Evolutionary conservation across 2,113 vertebrate species (phyloP), one percentile per base, ranked within the genome.

Genomic region (Tenebrosternarchus preto): DNA sequence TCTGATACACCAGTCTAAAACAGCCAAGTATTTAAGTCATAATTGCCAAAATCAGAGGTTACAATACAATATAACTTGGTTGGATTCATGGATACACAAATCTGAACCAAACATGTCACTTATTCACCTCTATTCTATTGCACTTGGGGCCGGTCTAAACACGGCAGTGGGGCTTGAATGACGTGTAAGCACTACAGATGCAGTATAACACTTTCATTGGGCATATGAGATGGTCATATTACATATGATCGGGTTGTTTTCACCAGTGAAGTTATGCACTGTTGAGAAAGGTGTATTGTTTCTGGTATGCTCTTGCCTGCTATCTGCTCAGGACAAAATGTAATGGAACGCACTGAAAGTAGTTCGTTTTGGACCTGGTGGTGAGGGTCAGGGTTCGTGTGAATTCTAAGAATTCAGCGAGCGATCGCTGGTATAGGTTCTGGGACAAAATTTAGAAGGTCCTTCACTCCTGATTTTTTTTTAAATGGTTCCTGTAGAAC

Each of bases 251-350:
- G 55, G 50, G 33, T 17, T 46, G 2, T 27, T 25, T 63, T 75
- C 33, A 46, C 27, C 22, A 63, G 3, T 53, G 15, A 66, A 22
- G 55, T 69, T 31, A 71, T 72, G 73, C 66, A 56, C 73, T 71
- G 39, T 39, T 57, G 57, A 77, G 69, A 39, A 9, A 31, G 39
- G 43, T 50, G 33, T 63, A 61, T 67, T 77, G 64, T 68, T 77
- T 77, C 66, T 68, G 64, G 24, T 69, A 59, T 59, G 76, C 31
- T 57, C 31, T 69, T 78, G 29, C 76, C 64, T n/a, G 31, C 36
- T 57, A 20, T 78, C 67, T 76, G 73, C 56, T 82, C 67, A 72
- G 75, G 59, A 77, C 53, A 68, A 78, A 25, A 78, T 6, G 63
- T 9, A n/a, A 53, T 56, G 31, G 33, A 56, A 69, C 33, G 22